A percentile compares a stretch with the other conserved stretches of the same genome.
phyloP scores from a whole-genome alignment of 2,888 invertebrate genomes.

The Hermaeophaga mercurialis region DNA sequence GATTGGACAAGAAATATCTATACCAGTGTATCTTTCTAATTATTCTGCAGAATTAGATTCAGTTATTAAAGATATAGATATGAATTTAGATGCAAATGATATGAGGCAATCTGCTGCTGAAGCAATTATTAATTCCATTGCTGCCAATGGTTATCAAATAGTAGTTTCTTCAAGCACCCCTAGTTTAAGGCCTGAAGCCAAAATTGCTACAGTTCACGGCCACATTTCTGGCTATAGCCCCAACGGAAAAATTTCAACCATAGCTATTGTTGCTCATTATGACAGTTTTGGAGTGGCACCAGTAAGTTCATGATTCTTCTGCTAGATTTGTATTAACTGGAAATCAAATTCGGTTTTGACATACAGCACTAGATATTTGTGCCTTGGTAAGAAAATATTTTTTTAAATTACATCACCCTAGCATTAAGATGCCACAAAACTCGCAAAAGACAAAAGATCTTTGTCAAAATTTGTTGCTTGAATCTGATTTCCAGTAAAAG shows the following conservation, averaged over 20 bases:
- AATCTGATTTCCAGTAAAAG: too few relatives aligned
- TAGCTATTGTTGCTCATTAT: slow-evolving; percentile 91
- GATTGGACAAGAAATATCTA: slow-evolving; percentile 73
- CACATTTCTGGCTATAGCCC: slow-evolving; percentile 77
- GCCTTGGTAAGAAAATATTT: too few relatives aligned
- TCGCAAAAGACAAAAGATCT: too few relatives aligned
- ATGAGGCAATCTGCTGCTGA: slow-evolving; percentile 79
- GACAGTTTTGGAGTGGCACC: slow-evolving; percentile 90
- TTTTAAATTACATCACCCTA: too few relatives aligned
- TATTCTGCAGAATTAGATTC: slow-evolving; percentile 76
- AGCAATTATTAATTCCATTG: slow-evolving; percentile 84
- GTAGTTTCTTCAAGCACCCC: slow-evolving; percentile 79
- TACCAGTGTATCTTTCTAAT: slow-evolving; percentile 87
- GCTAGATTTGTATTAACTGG: too few relatives aligned
- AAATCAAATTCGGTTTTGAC: too few relatives aligned
- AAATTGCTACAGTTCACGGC: slow-evolving; percentile 86
- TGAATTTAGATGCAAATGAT: slow-evolving; percentile 70
- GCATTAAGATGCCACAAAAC: too few relatives aligned
- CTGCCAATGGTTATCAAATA: slow-evolving; percentile 94
- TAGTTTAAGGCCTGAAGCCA: slow-evolving; percentile 74
- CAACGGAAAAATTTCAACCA: slow-evolving; percentile 72
- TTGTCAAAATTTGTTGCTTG: too few relatives aligned
- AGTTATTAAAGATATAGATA: slow-evolving; percentile 77
- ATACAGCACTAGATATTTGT: too few relatives aligned
- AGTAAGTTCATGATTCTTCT: too few relatives aligned